A percentile compares a stretch with the other conserved stretches of the same genome.
phyloP scores from a whole-genome alignment of 2,888 invertebrate genomes.

The Drosophila buzzatii region DNA sequence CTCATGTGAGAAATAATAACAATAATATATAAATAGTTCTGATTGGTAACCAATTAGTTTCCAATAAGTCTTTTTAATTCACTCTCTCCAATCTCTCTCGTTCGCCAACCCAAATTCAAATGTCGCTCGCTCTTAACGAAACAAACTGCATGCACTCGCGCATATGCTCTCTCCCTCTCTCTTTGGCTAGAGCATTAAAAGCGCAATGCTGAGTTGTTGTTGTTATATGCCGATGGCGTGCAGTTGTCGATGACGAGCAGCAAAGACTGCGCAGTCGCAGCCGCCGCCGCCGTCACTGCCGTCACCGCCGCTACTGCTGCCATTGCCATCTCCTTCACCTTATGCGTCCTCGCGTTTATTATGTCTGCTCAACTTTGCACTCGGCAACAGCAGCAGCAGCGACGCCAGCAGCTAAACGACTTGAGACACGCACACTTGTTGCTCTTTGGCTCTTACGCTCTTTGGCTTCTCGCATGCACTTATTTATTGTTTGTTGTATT shows the following conservation, averaged over 20 bases:
- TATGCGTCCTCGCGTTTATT: slow-evolving; percentile 59
- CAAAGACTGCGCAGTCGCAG: slow-evolving; percentile 63
- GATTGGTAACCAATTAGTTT: not conserved
- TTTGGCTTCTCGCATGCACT: slow-evolving; percentile 60
- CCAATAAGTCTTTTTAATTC: not conserved
- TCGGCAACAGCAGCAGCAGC: slow-evolving; percentile 43
- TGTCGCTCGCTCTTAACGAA: not conserved
- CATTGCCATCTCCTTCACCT: slow-evolving; percentile 34
- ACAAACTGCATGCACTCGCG: slow-evolving; percentile 14
- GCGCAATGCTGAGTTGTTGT: slow-evolving; percentile 31
- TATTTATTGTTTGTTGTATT: slow-evolving; percentile 82
- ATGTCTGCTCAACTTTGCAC: slow-evolving; percentile 80
- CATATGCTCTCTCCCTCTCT: slow-evolving; percentile 29
- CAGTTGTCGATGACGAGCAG: slow-evolving; percentile 67
- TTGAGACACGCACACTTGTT: slow-evolving; percentile 81
- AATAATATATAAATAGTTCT: not conserved
- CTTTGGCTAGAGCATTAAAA: slow-evolving; percentile 40
- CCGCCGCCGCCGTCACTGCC: slow-evolving; percentile 44
- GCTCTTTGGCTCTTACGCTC: slow-evolving; percentile 68
- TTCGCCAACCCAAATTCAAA: not conserved
- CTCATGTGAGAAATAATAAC: not conserved
- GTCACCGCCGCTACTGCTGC: no score
- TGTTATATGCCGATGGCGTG: slow-evolving; percentile 75
- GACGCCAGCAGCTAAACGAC: slow-evolving; percentile 66
- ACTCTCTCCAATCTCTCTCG: no score